phyloP scores from a whole-genome alignment of 2,113 vertebrate genomes.

The Asarcornis scutulata region DNA sequence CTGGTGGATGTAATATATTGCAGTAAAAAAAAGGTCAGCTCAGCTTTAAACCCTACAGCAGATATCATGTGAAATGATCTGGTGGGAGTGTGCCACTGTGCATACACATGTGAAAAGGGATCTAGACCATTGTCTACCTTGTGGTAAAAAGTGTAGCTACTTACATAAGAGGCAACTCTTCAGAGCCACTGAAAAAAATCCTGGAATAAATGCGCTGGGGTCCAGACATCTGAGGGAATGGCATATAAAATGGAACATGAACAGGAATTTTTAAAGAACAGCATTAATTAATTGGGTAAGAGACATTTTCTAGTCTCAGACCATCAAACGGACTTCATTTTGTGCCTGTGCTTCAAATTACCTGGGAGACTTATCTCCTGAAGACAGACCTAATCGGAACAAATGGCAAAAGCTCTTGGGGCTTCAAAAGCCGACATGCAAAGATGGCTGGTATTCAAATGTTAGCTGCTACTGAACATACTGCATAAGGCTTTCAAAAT shows the following conservation, averaged over 20 bases:
- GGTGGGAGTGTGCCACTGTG: not conserved
- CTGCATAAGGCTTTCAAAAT: constrained; percentile 52
- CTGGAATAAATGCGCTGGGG: not conserved
- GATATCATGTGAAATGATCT: constrained; percentile 2
- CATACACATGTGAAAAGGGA: not conserved
- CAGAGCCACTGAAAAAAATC: not conserved
- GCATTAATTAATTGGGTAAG: constrained; percentile 61
- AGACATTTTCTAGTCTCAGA: constrained; percentile 59
- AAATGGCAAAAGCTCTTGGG: constrained; percentile 60
- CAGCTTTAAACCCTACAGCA: not conserved
- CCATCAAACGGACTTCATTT: constrained; percentile 62
- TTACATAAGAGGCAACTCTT: not conserved
- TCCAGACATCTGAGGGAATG: constrained; percentile 37
- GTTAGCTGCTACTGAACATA: not conserved
- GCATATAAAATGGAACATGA: constrained; percentile 36
- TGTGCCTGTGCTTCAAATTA: constrained; percentile 61
- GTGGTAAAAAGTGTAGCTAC: not conserved
- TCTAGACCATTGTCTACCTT: not conserved
- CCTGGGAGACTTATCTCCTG: constrained; percentile 69
- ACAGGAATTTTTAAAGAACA: constrained; percentile 42
- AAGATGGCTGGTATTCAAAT: constrained; percentile 68
- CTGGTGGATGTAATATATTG: not conserved
- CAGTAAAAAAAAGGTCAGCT: constrained; percentile 8
- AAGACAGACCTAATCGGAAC: constrained; percentile 72
- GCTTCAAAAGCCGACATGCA: constrained; percentile 34